Percentiles rank a stretch among this genome's conserved stretches.
Conservation (phyloP, 1,140 invertebrate genomes). For the Ooceraea biroi region DNA sequence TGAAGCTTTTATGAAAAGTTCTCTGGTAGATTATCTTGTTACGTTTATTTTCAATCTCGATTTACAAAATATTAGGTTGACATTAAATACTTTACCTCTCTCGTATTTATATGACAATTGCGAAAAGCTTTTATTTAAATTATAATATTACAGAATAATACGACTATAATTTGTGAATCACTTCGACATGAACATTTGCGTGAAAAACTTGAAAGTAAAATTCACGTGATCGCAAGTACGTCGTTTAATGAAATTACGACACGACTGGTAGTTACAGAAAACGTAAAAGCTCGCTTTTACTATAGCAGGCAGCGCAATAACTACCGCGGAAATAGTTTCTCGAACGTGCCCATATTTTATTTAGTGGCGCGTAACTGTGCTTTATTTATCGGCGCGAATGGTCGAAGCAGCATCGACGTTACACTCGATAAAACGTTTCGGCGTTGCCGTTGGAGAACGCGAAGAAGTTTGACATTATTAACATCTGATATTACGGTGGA, state of each 20-base stretch:
- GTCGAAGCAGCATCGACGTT: neutral
- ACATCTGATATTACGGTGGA: constrained; percentile 51
- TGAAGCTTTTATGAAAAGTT: neutral
- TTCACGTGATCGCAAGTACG: neutral
- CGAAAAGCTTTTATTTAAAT: neutral
- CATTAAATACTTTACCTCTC: no score
- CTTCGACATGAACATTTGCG: neutral
- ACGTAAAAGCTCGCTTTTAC: neutral
- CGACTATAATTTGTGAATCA: neutral
- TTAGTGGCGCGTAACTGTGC: neutral
- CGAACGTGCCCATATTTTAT: constrained; percentile 15
- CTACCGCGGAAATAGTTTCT: neutral
- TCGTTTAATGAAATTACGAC: constrained; percentile 36
- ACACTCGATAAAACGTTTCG: constrained; percentile 28
- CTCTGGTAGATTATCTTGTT: neutral
- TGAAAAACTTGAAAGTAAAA: neutral
- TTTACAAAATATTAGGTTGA: neutral
- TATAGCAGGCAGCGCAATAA: neutral
- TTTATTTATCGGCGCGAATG: constrained; percentile 34
- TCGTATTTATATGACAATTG: neutral
- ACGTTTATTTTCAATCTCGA: constrained; percentile 9
- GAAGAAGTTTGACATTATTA: constrained; percentile 45
- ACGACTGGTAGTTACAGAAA: neutral
- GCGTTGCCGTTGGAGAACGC: neutral
- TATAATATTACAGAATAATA: neutral